These are phyloP conservation scores for Oreochromis aureus DNA, from an alignment of 2,113 vertebrate species.

Conservation along the genomic window DNA sequence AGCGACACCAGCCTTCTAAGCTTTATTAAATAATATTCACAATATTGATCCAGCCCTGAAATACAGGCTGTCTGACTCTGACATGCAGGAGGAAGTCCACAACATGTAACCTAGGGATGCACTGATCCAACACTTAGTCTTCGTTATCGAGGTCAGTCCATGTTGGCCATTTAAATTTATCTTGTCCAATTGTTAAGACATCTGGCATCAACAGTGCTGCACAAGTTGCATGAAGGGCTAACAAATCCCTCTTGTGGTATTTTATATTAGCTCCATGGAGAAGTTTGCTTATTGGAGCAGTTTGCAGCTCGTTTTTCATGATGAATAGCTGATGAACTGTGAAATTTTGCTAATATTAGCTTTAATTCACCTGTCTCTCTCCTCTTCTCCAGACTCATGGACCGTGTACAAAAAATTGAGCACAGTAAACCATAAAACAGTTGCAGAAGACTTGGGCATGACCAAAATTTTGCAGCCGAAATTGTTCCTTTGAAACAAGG, in stretches of 20 bases:
- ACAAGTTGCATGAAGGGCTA: background rate
- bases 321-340: background rate
- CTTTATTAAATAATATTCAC: background rate
- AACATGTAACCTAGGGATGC: background rate
- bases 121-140: background rate
- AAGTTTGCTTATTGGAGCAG: background rate
- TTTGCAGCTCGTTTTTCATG: background rate
- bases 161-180: background rate
- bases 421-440: background rate
- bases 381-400: too few species aligned
- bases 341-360: background rate
- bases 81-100: background rate
- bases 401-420: background rate
- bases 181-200: background rate
- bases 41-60: background rate
- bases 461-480: background rate
- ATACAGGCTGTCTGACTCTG: background rate
- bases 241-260: background rate
- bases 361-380: background rate
- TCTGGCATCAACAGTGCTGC: background rate
- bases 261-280: background rate
- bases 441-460: background rate
- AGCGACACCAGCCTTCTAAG: background rate
- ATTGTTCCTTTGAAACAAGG: background rate
- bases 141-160: background rate